Base-by-base conservation (phyloP, 2,888 invertebrate species). In the Tetanocera ferruginea region DNA sequence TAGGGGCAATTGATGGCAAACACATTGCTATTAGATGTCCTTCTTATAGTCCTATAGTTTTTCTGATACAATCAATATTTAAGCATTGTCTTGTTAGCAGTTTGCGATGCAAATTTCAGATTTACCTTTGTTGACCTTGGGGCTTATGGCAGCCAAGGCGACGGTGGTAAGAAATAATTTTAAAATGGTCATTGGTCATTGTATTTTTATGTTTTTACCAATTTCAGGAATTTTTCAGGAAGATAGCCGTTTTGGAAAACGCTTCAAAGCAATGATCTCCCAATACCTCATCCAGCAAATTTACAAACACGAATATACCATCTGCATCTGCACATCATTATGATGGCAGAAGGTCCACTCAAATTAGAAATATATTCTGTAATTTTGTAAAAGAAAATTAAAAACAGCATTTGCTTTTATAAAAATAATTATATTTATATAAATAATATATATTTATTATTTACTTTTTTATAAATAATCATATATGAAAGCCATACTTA, bases 121-220 rank as follows among this genome's bases (percentile, higher is more conserved):
- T 80, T 79, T 55, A 80, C 77, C 31, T 57, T 31, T 19, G 62
- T 79, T 0, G 80, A 80, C 71, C 37, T 80, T 57, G 81, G 79
- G 23, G 76, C 78, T 8, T 80, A 78, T 66, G 78, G 77, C 9
- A 77, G 77, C n/a, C 79, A 80, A 51, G 76, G 78, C 19, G 79
- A 78, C 64, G 76, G 76, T 74, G 80, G 78, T 80, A 71, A 37
- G 4, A n/a, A n/a, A n/a, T 51, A n/a, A 31, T 34, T 31, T 28
- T 66, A 25, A 57, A 70, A 37, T 25, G 55, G 31, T 66, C 17
- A n/a, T n/a, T n/a, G 8, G 3, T 60, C 2, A 2, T 60, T 60
- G 11, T 23, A 3, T 19, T 43, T 62, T 60, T 60, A 11, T 60
- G 17, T 19, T 23, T 19, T 6, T 37, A 77, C 74, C 37, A n/a